These are phyloP conservation scores for Anguilla megastoma DNA, from an alignment of 2,797 vertebrate genomes.

Conservation along the genomic window DNA sequence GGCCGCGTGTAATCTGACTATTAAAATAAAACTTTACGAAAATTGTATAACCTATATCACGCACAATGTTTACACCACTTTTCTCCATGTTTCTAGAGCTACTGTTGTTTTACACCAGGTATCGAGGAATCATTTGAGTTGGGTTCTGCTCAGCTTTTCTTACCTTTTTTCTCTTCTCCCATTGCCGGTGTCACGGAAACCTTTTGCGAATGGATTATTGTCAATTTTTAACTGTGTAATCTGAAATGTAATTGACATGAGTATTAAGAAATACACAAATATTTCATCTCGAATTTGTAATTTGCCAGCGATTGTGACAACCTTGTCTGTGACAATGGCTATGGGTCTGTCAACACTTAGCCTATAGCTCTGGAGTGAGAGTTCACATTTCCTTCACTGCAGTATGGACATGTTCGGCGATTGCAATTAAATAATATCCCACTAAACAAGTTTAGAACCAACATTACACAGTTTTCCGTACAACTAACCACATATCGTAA, in stretches of 20 bases:
- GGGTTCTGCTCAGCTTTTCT: slow-evolving; percentile 46
- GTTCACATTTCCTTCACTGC: background rate
- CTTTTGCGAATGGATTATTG: slow-evolving; percentile 97
- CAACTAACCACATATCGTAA: background rate
- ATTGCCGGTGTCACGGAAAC: slow-evolving; percentile 97
- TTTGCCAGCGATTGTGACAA: background rate
- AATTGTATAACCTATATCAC: background rate
- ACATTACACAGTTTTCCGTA: background rate
- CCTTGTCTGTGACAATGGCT: background rate
- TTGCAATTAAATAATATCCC: background rate
- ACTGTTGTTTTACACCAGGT: background rate
- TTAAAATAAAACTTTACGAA: background rate
- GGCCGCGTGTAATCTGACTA: background rate
- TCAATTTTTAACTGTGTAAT: slow-evolving; percentile 97
- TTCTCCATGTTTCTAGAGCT: background rate
- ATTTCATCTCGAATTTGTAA: background rate
- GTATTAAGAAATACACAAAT: slow-evolving; percentile 1
- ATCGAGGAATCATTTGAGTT: background rate
- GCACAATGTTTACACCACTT: background rate
- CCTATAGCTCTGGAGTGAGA: background rate
- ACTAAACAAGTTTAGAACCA: background rate
- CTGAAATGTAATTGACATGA: slow-evolving; percentile 55
- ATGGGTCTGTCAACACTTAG: background rate
- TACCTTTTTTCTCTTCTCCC: slow-evolving; percentile 95
- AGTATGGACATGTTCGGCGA: background rate